Conservation (phyloP, 2,888 invertebrate genomes). For the Drosophila ustulata region DNA sequence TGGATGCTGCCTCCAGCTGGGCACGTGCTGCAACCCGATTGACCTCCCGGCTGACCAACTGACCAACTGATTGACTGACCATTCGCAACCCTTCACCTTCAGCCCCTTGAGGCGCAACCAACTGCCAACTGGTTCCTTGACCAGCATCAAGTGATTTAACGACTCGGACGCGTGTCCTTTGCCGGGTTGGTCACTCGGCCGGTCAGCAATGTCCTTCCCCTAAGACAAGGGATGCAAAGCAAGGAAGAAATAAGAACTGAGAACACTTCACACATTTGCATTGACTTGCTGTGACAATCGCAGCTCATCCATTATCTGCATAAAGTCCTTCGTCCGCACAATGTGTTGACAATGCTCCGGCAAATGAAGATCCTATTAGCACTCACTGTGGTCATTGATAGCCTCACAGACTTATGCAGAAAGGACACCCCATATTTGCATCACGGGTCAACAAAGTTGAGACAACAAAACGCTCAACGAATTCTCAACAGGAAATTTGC, state of each 20-base stretch:
- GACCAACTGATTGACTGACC: constrained; percentile 52
- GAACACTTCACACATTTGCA: constrained; percentile 55
- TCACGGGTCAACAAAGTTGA: constrained; percentile 57
- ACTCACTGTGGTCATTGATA: constrained; percentile 33
- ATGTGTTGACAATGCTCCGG: constrained; percentile 33
- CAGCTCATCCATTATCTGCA: constrained; percentile 19
- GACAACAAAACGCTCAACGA: constrained; percentile 29
- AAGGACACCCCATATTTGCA: constrained; percentile 13
- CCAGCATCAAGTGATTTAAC: constrained; percentile 45
- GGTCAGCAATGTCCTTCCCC: constrained; percentile 32
- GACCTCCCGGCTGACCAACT: constrained; percentile 32
- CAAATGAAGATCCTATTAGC: constrained; percentile 34
- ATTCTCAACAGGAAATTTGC: constrained; percentile 17
- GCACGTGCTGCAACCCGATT: constrained; percentile 41
- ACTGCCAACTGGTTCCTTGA: constrained; percentile 65
- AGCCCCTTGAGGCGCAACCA: constrained; percentile 7
- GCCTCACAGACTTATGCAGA: constrained; percentile 36
- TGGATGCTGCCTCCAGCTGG: constrained; percentile 5
- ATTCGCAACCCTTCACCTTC: constrained; percentile 36
- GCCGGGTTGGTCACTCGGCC: constrained; percentile 42
- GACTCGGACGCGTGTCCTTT: constrained; percentile 61
- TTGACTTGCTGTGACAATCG: constrained; percentile 39
- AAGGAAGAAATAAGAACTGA: constrained; percentile 2
- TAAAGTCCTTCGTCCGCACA: constrained; percentile 3
- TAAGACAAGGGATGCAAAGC: constrained; percentile 5